Conservation (phyloP, 1,140 invertebrate genomes). For the Solenopsis fugax region DNA sequence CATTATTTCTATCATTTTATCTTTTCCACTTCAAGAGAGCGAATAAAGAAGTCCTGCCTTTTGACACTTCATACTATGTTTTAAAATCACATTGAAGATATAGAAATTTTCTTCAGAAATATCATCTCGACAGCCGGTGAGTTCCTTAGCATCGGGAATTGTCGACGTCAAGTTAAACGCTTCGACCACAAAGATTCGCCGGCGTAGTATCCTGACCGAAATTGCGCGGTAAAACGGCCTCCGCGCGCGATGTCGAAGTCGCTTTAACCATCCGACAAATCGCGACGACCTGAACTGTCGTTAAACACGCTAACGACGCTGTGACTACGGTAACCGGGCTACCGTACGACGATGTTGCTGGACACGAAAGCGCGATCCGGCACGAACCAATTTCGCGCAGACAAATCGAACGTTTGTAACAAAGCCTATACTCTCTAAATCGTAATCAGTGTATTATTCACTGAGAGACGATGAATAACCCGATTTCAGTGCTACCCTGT, state of each 20-base stretch:
- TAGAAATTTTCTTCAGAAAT: constrained; percentile 16
- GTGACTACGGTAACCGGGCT: constrained; percentile 5
- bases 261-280: constrained; percentile 65
- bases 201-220: constrained; percentile 62
- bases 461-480: too few species aligned
- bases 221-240: constrained; percentile 60
- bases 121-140: background rate
- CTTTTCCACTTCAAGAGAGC: background rate
- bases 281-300: constrained; percentile 73
- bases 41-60: background rate
- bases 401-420: constrained; percentile 11
- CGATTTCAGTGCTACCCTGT: too few species aligned
- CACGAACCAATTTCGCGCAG: constrained; percentile 28
- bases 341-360: constrained; percentile 35
- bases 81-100: background rate
- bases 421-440: background rate
- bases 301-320: constrained; percentile 77
- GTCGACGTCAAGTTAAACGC: constrained; percentile 67
- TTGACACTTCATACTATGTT: background rate
- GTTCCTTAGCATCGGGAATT: background rate
- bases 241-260: constrained; percentile 51
- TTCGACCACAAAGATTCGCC: constrained; percentile 67
- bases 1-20: background rate
- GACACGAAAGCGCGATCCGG: constrained; percentile 41
- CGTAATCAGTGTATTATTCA: too few species aligned